A percentile compares a stretch with the other conserved stretches of the same genome.
Conservation (phyloP, 2,113 vertebrate species). For the Lophius piscatorius region DNA sequence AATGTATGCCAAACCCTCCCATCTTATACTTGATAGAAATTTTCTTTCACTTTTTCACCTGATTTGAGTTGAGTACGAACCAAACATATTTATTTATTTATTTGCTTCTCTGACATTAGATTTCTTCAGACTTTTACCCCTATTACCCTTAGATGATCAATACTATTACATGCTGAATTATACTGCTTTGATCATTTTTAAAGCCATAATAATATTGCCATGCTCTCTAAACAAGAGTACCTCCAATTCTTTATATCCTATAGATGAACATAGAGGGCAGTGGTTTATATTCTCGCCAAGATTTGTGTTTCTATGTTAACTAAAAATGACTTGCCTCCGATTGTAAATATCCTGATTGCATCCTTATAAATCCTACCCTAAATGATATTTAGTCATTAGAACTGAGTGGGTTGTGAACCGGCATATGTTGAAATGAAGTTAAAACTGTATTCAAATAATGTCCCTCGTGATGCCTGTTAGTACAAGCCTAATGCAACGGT, state of each 20-base stretch:
- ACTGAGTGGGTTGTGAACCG: not conserved
- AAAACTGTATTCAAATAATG: constrained; percentile 22
- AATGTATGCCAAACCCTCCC: no score
- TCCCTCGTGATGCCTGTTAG: constrained; percentile 15
- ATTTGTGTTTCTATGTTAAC: not conserved
- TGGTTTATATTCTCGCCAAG: not conserved
- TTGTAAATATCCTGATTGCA: not conserved
- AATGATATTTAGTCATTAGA: not conserved
- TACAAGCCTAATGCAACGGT: constrained; percentile 27
- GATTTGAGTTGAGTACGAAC: not conserved
- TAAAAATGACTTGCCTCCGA: no score
- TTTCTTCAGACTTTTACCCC: not conserved
- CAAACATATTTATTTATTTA: not conserved
- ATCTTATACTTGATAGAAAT: no score
- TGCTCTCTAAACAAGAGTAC: not conserved
- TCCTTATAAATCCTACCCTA: not conserved
- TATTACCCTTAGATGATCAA: not conserved
- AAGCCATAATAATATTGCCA: not conserved
- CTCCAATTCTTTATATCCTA: not conserved
- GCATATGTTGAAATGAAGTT: not conserved
- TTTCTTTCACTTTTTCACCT: no score
- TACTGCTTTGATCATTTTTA: no score
- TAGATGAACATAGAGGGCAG: not conserved
- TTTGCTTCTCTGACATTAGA: not conserved
- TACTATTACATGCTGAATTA: no score